Evolutionary conservation across 2,888 invertebrate genomes (phyloP).

Genomic region (Philereme transversata): DNA sequence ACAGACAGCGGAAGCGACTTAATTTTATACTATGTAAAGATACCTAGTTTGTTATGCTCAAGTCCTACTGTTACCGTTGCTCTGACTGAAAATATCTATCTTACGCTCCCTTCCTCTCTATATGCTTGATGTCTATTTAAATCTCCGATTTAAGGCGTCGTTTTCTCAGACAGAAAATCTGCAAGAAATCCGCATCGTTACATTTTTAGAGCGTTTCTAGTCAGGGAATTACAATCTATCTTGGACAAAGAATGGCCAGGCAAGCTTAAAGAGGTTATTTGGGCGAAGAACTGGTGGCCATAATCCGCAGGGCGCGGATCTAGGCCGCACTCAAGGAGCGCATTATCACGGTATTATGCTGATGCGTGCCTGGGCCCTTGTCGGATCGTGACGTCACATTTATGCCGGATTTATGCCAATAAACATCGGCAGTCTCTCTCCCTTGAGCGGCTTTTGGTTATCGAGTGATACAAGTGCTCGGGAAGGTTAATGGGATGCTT

Average conservation of each 20-base stretch:
- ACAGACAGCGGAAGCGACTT: no score
- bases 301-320: slow-evolving; percentile 75
- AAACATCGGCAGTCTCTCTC: slow-evolving; percentile 27
- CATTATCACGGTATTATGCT: slow-evolving; percentile 80
- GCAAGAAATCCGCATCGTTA: slow-evolving; percentile 30
- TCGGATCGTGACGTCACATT: slow-evolving; percentile 58
- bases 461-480: slow-evolving; percentile 27
- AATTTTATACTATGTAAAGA: no score
- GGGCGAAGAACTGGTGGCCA: slow-evolving; percentile 60
- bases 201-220: slow-evolving; percentile 29
- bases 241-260: slow-evolving; percentile 54
- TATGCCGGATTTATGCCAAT: slow-evolving; percentile 34
- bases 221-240: slow-evolving; percentile 50
- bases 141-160: slow-evolving; percentile 14
- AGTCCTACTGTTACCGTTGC: no score
- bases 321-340: slow-evolving; percentile 70
- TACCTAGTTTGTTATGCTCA: no score
- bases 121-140: slow-evolving; percentile 11
- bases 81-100: no score
- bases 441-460: slow-evolving; percentile 39
- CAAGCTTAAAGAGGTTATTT: slow-evolving; percentile 68
- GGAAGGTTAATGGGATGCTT: slow-evolving; percentile 31
- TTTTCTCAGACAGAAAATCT: slow-evolving; percentile 25
- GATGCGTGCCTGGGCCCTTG: slow-evolving; percentile 65
- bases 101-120: not conserved